Percentiles rank a stretch among this genome's conserved stretches.
Evolutionary conservation across 2,113 vertebrate genomes (phyloP).

Genomic region (Tautogolabrus adspersus): DNA sequence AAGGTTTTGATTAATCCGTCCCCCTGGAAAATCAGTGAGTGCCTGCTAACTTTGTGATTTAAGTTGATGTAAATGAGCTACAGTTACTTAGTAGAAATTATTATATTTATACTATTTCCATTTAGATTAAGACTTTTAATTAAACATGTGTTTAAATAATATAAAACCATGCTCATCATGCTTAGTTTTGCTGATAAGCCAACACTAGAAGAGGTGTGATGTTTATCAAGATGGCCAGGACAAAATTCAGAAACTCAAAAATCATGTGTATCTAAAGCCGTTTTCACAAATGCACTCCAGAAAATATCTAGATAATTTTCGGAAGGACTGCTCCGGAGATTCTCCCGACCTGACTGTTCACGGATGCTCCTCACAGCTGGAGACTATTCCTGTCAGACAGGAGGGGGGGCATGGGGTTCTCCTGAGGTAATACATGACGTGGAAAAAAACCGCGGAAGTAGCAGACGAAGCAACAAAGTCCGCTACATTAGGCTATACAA

Average conservation of each 20-base stretch:
- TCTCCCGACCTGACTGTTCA: no score
- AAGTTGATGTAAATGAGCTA: constrained; percentile 44
- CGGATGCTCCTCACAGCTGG: no score
- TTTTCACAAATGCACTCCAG: no score
- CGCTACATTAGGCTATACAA: no score
- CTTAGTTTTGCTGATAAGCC: constrained; percentile 11
- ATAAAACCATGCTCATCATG: constrained; percentile 27
- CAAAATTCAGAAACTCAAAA: neutral
- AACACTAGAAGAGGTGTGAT: constrained; percentile 2
- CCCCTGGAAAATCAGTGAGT: constrained; percentile 36
- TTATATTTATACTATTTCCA: constrained; percentile 32
- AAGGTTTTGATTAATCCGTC: constrained; percentile 67
- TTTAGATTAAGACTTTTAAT: constrained; percentile 48
- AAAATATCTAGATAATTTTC: no score
- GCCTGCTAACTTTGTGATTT: constrained; percentile 50
- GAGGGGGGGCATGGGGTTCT: no score
- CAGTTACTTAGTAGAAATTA: constrained; percentile 43
- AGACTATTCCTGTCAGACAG: no score
- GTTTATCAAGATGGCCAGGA: constrained; percentile 23
- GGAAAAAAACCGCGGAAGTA: no score
- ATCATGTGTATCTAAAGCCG: constrained; percentile 4
- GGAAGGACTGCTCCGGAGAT: no score
- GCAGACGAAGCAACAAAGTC: no score
- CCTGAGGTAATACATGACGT: no score
- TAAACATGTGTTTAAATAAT: constrained; percentile 11